Evolutionary conservation across 1,140 invertebrate species (phyloP), one percentile per base, ranked within the genome.

Genomic region (Drosophila murphyi): DNA sequence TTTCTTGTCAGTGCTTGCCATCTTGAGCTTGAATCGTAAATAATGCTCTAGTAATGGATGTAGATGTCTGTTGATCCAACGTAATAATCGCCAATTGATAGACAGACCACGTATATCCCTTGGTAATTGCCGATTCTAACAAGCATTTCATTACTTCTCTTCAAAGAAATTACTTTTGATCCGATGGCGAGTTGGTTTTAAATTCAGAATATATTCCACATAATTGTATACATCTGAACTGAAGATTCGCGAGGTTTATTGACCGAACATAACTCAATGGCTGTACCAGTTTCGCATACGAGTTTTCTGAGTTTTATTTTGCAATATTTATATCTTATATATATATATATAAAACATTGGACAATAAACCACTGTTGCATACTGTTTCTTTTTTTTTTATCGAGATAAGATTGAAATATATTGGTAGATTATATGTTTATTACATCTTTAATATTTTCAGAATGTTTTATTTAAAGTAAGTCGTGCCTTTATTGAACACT

Each of bases 1-100:
- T 87, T 78, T 76, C 59, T 87, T 87, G 82, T 87, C 85, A 72
- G 72, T 67, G 69, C 63, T 51, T 78, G 71, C 54, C 82, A 87
- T 87, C 82, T 87, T 87, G 83, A 88, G 85, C 80, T 88, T 88
- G 83, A 88, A 77, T 87, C 82, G 82, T 87, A 87, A 87, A 85
- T 86, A 86, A 86, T 78, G 82, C 78, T 86, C 82, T 67, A 78
- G 78, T 81, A 76, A 65, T 62, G 74, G 72, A 81, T 72, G 51
- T 59, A 68, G 67, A 70, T 75, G 72, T 75, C 56, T 48, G 56
- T 39, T 47, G 61, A 72, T 71, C 57, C 57, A 65, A 10, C 69
- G 56, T 34, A 76, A 63, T 74, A 54, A 61, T 63, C 60, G 60
- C 72, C 70, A 85, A 60, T 83, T 87, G 82, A 83, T 81, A 83